Evolutionary conservation across 1,140 invertebrate species (phyloP).

Genomic region (Hesperophylax magnus): DNA sequence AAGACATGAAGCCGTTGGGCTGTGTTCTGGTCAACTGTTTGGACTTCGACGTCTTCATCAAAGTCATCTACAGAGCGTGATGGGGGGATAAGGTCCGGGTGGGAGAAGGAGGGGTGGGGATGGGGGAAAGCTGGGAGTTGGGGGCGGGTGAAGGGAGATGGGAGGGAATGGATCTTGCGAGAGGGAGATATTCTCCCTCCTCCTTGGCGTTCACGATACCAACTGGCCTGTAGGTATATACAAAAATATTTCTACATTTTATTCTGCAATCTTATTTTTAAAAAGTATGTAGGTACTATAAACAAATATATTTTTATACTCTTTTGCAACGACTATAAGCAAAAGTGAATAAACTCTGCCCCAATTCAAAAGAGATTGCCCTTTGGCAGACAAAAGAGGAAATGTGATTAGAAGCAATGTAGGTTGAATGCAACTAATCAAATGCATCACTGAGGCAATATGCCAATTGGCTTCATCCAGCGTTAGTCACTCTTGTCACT

Average conservation of each 20-base stretch:
- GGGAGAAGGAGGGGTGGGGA: conserved; percentile 56
- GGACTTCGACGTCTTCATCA: conserved; percentile 58
- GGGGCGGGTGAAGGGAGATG: conserved; percentile 49
- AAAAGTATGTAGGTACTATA: too few species aligned
- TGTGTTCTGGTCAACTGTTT: conserved; percentile 60
- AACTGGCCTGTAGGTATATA: conserved; percentile 62
- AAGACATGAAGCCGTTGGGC: conserved; percentile 61
- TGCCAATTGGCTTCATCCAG: conserved; percentile 18
- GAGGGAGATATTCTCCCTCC: conserved; percentile 63
- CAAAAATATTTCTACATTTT: conserved; percentile 20
- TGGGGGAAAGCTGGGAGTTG: conserved; percentile 44
- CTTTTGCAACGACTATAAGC: neutral
- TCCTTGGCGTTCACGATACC: conserved; percentile 65
- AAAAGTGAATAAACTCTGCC: conserved; percentile 29
- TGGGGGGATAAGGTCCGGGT: conserved; percentile 61
- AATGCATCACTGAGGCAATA: conserved; percentile 10
- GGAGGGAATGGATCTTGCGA: conserved; percentile 53
- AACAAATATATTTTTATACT: neutral
- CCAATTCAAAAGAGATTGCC: conserved; percentile 36
- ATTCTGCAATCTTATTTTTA: too few species aligned
- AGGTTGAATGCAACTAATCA: neutral
- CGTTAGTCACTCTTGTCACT: neutral
- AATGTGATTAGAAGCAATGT: conserved; percentile 11
- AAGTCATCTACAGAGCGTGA: conserved; percentile 54
- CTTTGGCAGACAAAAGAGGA: conserved; percentile 54